Base-by-base conservation (phyloP, 2,113 vertebrate species). In the cattle (Bos taurus) region DNA sequence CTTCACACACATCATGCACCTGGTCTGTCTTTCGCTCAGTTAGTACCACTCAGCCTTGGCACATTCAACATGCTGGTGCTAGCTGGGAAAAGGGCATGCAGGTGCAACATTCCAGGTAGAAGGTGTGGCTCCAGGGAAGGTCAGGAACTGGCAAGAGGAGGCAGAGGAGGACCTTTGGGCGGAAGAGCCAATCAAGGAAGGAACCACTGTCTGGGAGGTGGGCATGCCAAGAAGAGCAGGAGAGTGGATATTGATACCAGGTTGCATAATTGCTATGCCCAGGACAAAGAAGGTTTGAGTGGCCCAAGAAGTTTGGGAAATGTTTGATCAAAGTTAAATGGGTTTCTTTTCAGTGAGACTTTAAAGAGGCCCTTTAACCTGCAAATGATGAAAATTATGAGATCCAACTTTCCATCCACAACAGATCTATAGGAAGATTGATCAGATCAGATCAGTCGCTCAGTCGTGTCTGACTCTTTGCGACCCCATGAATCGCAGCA, bases 241-340 rank as follows among this genome's bases (percentile, higher is more conserved):
- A 9, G 23, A 3, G 9, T 25, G 11, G 46, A 10, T 15, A 64
- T 11, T 33, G 77, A 19, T 57, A 25, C 1, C n/a, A 46, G 21
- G 7, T 33, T 36, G 46, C 57, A 88, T 33, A 57, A 48, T n/a
- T n/a, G 12, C 83, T 62, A 7, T 2, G 19, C 80, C 17, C 62
- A 52, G 13, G n/a, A 96, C 56, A 94, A 84, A 88, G 80, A 48
- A 82, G n/a, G 3, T 28, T 71, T 52, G 30, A 50, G 36, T 60
- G 11, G 36, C 16, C 67, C 64, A 50, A 92, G 57, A 91, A 23
- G 15, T 90, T 43, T 93, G 9, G 16, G 6, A 50, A 64, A 64
- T 80, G 23, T 56, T 91, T 95, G 30, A 89, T 82, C 60, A 43
- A 97, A 88, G 90, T 84, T 74, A 90, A 94, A 62, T 80, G 33